These are phyloP conservation scores for Sceliomorpha sp. DNA, from an alignment of 2,888 invertebrate species.

Conservation along the genomic window DNA sequence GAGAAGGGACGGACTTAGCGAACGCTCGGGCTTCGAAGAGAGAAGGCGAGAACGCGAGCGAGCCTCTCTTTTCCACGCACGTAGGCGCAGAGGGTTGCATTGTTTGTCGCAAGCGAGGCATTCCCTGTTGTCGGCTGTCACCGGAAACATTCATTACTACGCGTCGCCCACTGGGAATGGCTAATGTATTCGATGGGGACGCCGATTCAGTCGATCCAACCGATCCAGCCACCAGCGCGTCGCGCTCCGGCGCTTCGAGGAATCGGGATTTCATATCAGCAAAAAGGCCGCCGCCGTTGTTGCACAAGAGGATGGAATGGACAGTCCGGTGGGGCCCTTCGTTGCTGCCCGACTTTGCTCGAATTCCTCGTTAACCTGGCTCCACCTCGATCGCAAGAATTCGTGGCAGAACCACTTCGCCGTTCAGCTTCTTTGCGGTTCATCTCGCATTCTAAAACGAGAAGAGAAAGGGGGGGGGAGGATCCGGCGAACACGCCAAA, in stretches of 20 bases:
- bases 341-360: conserved; percentile 17
- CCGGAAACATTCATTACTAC: conserved; percentile 77
- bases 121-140: conserved; percentile 73
- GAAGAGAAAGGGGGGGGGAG: too few species aligned
- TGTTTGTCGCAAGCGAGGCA: conserved; percentile 75
- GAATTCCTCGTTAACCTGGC: conserved; percentile 57
- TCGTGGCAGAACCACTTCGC: too few species aligned
- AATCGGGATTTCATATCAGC: too few species aligned
- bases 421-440: too few species aligned
- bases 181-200: conserved; percentile 69
- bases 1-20: too few species aligned
- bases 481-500: too few species aligned
- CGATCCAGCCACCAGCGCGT: conserved; percentile 6
- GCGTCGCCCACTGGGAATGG: conserved; percentile 71
- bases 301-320: conserved; percentile 57
- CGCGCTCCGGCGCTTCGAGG: conserved; percentile 62
- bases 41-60: too few species aligned
- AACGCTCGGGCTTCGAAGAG: too few species aligned
- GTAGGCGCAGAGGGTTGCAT: conserved; percentile 65
- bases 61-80: neutral
- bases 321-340: conserved; percentile 20
- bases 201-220: conserved; percentile 15
- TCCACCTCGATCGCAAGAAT: too few species aligned
- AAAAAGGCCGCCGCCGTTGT: conserved; percentile 61
- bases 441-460: too few species aligned